A percentile compares a stretch with the other conserved stretches of the same genome.
These are phyloP conservation scores for Tympanoctomys barrerae DNA, from an alignment of 2,797 vertebrate species.

Conservation along the genomic window DNA sequence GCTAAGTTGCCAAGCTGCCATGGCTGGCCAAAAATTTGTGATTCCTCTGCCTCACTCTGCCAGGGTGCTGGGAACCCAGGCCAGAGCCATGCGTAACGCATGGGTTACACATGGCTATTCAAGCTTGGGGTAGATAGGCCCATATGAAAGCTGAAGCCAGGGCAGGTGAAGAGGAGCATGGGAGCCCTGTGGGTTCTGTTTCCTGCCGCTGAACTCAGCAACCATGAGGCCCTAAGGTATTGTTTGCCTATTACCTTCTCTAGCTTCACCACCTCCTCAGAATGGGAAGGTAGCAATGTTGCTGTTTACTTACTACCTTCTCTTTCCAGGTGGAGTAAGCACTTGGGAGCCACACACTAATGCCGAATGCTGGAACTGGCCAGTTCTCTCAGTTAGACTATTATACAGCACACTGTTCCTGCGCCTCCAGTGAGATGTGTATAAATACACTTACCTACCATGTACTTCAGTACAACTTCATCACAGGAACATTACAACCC, in stretches of 20 bases:
- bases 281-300: background rate
- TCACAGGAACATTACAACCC: background rate
- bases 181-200: fast-evolving
- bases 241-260: background rate
- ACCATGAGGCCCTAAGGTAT: background rate
- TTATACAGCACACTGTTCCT: background rate
- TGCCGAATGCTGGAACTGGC: background rate
- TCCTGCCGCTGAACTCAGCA: background rate
- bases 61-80: background rate
- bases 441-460: background rate
- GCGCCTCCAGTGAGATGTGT: background rate
- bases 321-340: background rate
- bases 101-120: background rate
- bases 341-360: background rate
- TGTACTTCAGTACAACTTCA: background rate
- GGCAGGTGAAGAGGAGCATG: fast-evolving
- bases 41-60: background rate
- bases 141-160: background rate
- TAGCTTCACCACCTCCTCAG: background rate
- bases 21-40: background rate
- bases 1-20: background rate
- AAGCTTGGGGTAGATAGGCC: background rate
- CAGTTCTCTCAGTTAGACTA: background rate
- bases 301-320: background rate
- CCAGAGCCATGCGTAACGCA: background rate